Evolutionary conservation across 2,113 vertebrate species (phyloP), one percentile per base, ranked within the genome.

Genomic region (Nycticryphes semicollaris): DNA sequence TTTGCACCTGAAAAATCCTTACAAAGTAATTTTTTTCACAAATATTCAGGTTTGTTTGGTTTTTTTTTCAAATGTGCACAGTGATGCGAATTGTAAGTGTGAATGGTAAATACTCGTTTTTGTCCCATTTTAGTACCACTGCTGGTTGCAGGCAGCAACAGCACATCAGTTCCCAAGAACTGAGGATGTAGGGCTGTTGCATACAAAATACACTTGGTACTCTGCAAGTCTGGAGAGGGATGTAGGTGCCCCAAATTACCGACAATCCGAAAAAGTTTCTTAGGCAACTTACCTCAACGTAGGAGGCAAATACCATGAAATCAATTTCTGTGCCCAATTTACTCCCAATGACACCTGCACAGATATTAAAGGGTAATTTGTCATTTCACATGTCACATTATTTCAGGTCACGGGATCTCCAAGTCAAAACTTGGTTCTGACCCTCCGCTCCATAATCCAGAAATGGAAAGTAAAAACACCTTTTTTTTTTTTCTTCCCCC

Each of bases 271-370:
- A 7, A 33, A 30, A 86, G 73, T 43, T 78, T 39, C 83, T 88
- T 56, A 64, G n/a, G 50, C 60, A 11, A 10, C n/a, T 77, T 90
- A 63, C 66, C 53, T 94, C 1, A 0, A 54, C 22, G 1, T 6
- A 23, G 35, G 31, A 91, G 45, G 64, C 64, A 89, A 96, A 81
- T 67, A 86, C 84, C 92, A 86, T 76, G 73, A 95, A 95, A 96
- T 96, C 95, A 91, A 60, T 94, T 94, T 92, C 69, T 88, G 87
- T 75, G 62, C 85, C 90, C 82, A 82, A 84, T 92, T 95, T 94
- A 54, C 57, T 90, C 41, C 22, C 53, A 47, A 45, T 93, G 84
- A 78, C 81, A 91, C 77, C 73, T 84, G 64, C 51, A 77, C 59
- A 37, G 35, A 27, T 82, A 95, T 92, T 84, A 91, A 70, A 81